Percentiles rank a stretch among this genome's conserved stretches.
Evolutionary conservation across 2,113 vertebrate genomes (phyloP).

Genomic region (Okapia johnstoni): DNA sequence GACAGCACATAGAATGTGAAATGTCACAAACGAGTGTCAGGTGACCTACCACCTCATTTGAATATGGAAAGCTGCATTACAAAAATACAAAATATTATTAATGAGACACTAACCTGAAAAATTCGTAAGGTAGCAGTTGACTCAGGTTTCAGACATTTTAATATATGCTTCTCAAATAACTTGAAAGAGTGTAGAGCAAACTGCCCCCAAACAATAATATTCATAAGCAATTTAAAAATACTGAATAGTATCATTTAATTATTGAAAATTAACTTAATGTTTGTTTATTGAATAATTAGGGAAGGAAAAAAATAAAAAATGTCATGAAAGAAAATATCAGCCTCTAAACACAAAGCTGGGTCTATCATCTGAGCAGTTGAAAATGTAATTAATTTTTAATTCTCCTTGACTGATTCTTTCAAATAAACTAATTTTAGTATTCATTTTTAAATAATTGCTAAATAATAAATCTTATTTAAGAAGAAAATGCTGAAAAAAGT

Average conservation of each 20-base stretch:
- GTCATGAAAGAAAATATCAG: neutral
- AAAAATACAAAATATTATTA: neutral
- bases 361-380: neutral
- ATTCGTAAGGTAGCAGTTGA: neutral
- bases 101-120: neutral
- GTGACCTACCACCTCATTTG: accelerated
- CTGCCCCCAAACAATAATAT: neutral
- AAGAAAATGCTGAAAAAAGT: neutral
- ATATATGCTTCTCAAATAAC: neutral
- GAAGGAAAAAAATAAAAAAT: neutral
- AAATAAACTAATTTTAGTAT: neutral
- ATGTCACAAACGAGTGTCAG: neutral
- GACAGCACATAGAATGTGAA: neutral
- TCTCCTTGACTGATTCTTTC: neutral
- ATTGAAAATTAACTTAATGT: neutral
- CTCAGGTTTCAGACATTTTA: neutral
- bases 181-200: neutral
- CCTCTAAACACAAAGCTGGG: neutral
- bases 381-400: neutral
- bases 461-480: neutral
- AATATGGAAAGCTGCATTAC: neutral
- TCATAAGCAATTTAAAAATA: neutral
- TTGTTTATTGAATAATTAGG: neutral
- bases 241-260: neutral
- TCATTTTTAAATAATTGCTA: neutral